Evolutionary conservation across 2,797 vertebrate species (phyloP).

Genomic region (Anguilla megastoma): DNA sequence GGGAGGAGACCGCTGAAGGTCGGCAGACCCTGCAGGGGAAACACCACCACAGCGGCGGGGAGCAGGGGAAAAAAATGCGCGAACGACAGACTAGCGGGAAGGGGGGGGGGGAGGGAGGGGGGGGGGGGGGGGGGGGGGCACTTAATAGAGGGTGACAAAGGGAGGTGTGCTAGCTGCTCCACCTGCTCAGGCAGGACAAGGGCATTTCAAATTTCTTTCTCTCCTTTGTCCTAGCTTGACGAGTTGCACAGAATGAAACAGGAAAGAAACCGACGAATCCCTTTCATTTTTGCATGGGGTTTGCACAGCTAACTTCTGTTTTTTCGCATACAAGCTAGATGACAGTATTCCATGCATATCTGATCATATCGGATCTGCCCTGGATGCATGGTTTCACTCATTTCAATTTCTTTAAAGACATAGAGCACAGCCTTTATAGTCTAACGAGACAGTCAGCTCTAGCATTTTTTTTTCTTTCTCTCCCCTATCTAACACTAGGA

Average conservation of each 20-base stretch:
- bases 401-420: neutral
- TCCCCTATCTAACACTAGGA: neutral
- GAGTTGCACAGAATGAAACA: neutral
- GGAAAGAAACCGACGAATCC: neutral
- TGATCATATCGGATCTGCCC: neutral
- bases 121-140: neutral
- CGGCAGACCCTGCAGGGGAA: constrained; percentile 12
- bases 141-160: constrained; percentile 33
- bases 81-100: neutral
- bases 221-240: neutral
- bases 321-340: neutral
- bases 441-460: neutral
- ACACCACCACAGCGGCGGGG: neutral
- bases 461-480: neutral
- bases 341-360: neutral
- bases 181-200: constrained; percentile 31
- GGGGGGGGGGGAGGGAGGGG: neutral
- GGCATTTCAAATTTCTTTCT: constrained; percentile 9
- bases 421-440: neutral
- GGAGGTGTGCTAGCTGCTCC: constrained; percentile 30
- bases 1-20: constrained; percentile 25
- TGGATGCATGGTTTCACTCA: neutral
- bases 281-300: neutral
- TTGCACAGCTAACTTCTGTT: neutral
- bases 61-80: neutral